Evolutionary conservation across 2,113 vertebrate species (phyloP).

Genomic region (Dasyurus viverrinus): DNA sequence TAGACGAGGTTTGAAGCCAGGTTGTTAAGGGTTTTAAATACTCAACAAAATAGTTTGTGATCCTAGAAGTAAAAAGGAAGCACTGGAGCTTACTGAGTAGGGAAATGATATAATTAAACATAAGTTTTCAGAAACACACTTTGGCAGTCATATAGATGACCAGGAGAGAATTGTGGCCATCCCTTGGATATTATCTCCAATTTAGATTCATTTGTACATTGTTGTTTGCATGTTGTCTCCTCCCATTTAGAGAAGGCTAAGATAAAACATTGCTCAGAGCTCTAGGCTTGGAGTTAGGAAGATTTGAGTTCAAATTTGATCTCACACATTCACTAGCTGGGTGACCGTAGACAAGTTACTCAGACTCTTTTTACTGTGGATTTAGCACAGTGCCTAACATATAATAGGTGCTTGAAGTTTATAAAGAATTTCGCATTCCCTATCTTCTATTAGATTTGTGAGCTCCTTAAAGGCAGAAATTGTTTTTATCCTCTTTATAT

Average conservation of each 20-base stretch:
- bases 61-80: neutral
- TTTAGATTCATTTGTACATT: neutral
- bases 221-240: neutral
- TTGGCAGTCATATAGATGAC: neutral
- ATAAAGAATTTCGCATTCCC: neutral
- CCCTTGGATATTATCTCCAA: neutral
- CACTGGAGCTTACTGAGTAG: neutral
- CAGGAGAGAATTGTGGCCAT: neutral
- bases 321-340: neutral
- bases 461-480: too few relatives aligned
- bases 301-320: neutral
- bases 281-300: neutral
- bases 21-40: neutral
- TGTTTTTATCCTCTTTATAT: too few relatives aligned
- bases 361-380: neutral
- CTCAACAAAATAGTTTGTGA: neutral
- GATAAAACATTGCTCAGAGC: neutral
- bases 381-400: neutral
- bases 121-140: neutral
- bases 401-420: neutral
- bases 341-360: neutral
- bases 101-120: neutral
- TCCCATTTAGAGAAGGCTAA: neutral
- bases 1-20: neutral
- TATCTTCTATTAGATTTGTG: too few relatives aligned